Conservation (phyloP, 2,797 vertebrate genomes). For the Acanthis flammea region DNA sequence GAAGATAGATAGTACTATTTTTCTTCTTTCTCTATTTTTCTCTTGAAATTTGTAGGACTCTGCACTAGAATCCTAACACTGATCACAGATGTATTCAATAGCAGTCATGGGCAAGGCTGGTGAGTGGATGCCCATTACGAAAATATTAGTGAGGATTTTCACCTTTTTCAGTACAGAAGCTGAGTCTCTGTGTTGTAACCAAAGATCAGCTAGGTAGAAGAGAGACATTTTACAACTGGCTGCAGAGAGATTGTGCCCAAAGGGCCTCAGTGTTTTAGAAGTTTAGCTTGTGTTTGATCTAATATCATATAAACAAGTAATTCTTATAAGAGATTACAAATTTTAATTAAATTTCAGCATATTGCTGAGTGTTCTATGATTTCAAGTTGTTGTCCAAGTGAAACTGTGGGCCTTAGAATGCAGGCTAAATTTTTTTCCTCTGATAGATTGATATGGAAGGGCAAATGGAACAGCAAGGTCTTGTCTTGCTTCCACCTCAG, state of each 20-base stretch:
- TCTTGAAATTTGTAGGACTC: neutral
- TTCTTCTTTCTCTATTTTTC: neutral
- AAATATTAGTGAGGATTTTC: neutral
- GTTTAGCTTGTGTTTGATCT: neutral
- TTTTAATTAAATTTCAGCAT: neutral
- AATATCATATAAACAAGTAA: neutral
- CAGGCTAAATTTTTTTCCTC: neutral
- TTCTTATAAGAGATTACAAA: neutral
- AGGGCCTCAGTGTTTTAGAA: neutral
- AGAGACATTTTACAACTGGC: neutral
- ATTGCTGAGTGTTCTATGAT: neutral
- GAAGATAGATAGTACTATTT: neutral
- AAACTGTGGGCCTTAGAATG: neutral
- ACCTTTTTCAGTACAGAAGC: neutral
- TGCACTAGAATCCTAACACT: neutral
- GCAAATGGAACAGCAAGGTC: neutral
- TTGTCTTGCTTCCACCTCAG: neutral
- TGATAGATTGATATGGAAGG: neutral
- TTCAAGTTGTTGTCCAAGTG: neutral
- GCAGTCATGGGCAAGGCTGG: neutral
- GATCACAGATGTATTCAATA: neutral
- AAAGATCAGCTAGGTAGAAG: neutral
- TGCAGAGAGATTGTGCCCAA: neutral
- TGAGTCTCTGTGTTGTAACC: neutral
- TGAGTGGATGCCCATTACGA: neutral